phyloP scores from a whole-genome alignment of 2,113 vertebrate genomes.

The Hassar affinis region DNA sequence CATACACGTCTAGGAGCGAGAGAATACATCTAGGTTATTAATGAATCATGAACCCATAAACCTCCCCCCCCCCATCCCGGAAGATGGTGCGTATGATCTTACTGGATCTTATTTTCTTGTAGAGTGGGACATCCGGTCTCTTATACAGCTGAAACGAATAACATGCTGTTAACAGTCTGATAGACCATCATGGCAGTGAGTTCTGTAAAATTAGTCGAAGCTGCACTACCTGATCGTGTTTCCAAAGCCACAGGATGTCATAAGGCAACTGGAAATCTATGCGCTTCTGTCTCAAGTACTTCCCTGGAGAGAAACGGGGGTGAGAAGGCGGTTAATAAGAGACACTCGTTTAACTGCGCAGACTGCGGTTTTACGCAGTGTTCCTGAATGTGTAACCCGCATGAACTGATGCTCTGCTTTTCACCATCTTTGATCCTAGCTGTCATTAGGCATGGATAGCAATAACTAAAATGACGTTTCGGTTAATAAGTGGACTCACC shows the following conservation, averaged over 20 bases:
- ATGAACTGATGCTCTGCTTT: neutral
- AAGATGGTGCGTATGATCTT: conserved; percentile 64
- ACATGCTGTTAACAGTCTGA: neutral
- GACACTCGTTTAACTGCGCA: too few species aligned
- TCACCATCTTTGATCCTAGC: neutral
- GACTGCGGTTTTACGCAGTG: neutral
- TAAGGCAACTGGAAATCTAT: conserved; percentile 99
- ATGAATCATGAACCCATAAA: neutral
- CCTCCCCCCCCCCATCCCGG: neutral
- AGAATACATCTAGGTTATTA: neutral
- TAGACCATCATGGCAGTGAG: neutral
- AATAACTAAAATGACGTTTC: neutral
- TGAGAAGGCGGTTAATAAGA: conserved; percentile 42
- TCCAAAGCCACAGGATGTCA: conserved; percentile 99
- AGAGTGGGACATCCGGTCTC: conserved; percentile 97
- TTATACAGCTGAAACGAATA: conserved; percentile 85
- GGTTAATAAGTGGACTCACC: conserved; percentile 75
- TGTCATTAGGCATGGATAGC: neutral
- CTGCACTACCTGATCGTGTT: conserved; percentile 91
- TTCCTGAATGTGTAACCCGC: too few species aligned
- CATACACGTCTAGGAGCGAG: conserved; percentile 83
- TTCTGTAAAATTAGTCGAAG: neutral
- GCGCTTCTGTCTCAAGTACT: conserved; percentile 96
- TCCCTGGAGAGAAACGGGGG: conserved; percentile 73
- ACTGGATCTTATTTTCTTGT: conserved; percentile 99